A percentile compares a stretch with the other conserved stretches of the same genome.
Evolutionary conservation across 2,797 vertebrate genomes (phyloP).

Genomic region (Gymnodraco acuticeps): DNA sequence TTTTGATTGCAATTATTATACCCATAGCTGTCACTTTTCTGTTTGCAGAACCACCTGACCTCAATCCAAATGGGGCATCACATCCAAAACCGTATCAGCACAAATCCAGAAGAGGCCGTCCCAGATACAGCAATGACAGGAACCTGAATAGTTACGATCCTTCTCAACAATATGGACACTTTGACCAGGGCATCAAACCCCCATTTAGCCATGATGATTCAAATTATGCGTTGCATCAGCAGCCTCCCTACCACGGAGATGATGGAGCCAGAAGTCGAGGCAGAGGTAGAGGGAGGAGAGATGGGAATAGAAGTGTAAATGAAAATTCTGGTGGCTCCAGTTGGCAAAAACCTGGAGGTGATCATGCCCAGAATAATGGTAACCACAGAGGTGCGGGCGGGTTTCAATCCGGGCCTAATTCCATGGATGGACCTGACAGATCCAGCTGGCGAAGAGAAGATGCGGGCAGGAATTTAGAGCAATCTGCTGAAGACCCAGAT

Average conservation of each 20-base stretch:
- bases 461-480: constrained; percentile 67
- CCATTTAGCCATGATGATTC: constrained; percentile 74
- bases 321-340: constrained; percentile 70
- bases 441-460: constrained; percentile 80
- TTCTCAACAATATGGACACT: constrained; percentile 78
- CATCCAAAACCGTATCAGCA: constrained; percentile 81
- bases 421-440: constrained; percentile 60
- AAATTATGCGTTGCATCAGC: constrained; percentile 64
- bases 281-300: constrained; percentile 72
- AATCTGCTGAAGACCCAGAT: constrained; percentile 83
- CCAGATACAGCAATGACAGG: constrained; percentile 82
- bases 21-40: background rate
- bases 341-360: constrained; percentile 85
- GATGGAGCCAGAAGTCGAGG: constrained; percentile 61
- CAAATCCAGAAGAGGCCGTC: constrained; percentile 81
- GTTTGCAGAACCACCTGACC: constrained; percentile 74
- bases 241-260: constrained; percentile 48
- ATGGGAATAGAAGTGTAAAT: constrained; percentile 58
- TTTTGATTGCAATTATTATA: background rate
- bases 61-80: constrained; percentile 84
- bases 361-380: constrained; percentile 70
- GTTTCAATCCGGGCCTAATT: constrained; percentile 30
- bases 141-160: constrained; percentile 78
- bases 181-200: constrained; percentile 68
- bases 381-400: constrained; percentile 48